Conservation (phyloP, 2,113 vertebrate species). For the Peromyscus leucopus region DNA sequence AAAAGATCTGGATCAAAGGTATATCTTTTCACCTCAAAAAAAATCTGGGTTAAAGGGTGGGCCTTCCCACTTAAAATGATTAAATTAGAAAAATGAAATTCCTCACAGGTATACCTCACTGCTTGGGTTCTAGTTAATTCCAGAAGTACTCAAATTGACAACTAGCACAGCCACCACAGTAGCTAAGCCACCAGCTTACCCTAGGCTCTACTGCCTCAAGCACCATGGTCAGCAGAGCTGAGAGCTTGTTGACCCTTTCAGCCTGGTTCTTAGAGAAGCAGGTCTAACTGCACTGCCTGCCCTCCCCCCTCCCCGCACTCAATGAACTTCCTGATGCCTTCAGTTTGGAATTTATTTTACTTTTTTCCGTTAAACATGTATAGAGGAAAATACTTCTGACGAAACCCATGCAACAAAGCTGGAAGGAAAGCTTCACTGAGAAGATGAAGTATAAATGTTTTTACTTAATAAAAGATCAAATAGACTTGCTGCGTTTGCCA, state of each 20-base stretch:
- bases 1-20: background rate
- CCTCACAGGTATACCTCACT: background rate
- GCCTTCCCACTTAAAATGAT: background rate
- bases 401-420: background rate
- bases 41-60: background rate
- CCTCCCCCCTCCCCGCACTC: background rate
- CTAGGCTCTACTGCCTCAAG: background rate
- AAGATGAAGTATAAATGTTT: background rate
- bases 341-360: background rate
- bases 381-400: slow-evolving; percentile 20
- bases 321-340: background rate
- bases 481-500: background rate
- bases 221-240: background rate
- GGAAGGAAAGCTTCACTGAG: slow-evolving; percentile 27
- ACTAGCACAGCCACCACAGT: background rate
- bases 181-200: background rate
- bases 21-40: background rate
- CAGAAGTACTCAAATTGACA: background rate
- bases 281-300: background rate
- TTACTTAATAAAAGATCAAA: background rate
- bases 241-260: background rate
- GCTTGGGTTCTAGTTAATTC: background rate
- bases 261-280: background rate
- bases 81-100: background rate
- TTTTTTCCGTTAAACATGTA: slow-evolving; percentile 17